Evolutionary conservation across 2,888 invertebrate genomes (phyloP), one percentile per base, ranked within the genome.

Genomic region (Microctonus hyperodae): DNA sequence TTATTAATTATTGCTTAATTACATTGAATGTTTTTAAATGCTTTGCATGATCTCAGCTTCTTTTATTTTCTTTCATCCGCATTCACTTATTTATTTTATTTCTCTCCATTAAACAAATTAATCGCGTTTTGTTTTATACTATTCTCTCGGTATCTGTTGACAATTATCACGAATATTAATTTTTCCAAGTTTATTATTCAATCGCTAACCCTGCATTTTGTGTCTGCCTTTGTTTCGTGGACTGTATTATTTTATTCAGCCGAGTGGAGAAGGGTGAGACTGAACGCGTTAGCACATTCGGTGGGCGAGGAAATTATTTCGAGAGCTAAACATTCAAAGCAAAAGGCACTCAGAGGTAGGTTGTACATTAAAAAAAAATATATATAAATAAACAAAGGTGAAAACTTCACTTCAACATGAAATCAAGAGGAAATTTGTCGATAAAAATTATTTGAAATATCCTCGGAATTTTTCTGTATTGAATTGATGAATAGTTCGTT

Each of bases 181-280:
- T 56, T 64, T 48, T 51, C 20, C 4, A 16, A 44, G 44, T 67
- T 60, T 22, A 51, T 23, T 22, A 57, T 5, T 44, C 20, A 44
- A 20, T 56, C 67, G 58, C 57, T 67, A 60, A 67, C 56, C 60
- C 48, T 37, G 40, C 63, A 76, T 76, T 78, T 25, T 77, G 76
- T 75, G 71, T 77, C 71, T 77, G 80, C 80, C 78, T 79, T 78
- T 73, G 31, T 58, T 35, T 70, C 74, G 74, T 77, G 76, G 73
- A 58, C 72, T 78, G 68, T 77, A 72, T 60, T 37, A 60, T 53
- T 56, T 67, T 74, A 79, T 78, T 64, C 78, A 83, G 83, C 80
- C 72, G 80, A 82, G 67, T 80, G 81, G 81, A 82, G 79, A 70
- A 75, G 82, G 78, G 68, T 81, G 72, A 77, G 70, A 74, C 74